Base-by-base conservation (phyloP, 1,140 invertebrate genomes). In the Lepeophtheirus salmonis region DNA sequence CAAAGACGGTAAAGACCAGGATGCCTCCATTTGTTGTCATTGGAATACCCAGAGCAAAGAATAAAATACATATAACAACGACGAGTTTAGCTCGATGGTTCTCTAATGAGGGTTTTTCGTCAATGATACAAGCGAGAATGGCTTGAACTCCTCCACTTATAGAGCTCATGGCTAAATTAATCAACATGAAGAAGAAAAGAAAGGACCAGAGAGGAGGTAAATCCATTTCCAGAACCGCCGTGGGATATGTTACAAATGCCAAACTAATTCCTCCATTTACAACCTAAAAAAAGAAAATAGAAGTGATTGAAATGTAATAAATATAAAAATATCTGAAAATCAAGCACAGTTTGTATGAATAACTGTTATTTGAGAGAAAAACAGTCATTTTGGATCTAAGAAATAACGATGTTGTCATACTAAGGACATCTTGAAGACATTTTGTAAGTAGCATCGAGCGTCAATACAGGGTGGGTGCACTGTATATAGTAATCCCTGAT, bases 111-210 rank as follows among this genome's bases (percentile, higher is more conserved):
- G 17, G 24, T n/a, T 20, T 22, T n/a, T 53, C 26, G 56, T 41
- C 30, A 4, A 63, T 2, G n/a, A 60, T 50, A 23, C 25, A 60
- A 26, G 25, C 21, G 26, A 59, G 22, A 17, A 62, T 56, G 18
- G 48, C 48, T 3, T 57, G 4, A 14, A 16, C 20, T 13, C 52
- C 52, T 16, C 67, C 61, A 48, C 79, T 77, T 73, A 68, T 64
- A 2, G 66, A 71, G 22, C 63, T 67, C 13, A 74, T 60, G 21
- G 73, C 72, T 6, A 74, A 52, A 6, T 65, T 69, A 59, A 72
- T 67, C 1, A 80, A 73, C 79, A 81, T 81, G n/a, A 76, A 68
- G 66, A 80, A 80, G 67, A 80, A 80, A 23, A 79, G 71, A 17
- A 78, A 68, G 2, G 78, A 68, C 71, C 71, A 72, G 2, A 72